Base-by-base conservation (phyloP, 2,797 vertebrate genomes). In the Typhlichthys eigenmanni region DNA sequence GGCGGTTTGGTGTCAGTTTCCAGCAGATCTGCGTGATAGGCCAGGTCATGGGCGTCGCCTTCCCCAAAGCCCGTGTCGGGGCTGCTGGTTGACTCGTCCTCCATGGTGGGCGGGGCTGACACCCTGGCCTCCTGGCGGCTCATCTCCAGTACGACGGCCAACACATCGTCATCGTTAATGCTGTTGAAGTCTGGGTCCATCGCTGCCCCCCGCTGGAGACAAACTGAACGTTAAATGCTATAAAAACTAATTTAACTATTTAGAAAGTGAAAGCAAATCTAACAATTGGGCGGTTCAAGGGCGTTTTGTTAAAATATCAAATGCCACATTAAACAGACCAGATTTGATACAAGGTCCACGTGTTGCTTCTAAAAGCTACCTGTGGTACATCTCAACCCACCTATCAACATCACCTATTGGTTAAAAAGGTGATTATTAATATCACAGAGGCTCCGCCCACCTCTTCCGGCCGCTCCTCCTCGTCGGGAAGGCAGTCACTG, bases 31-130 rank as follows among this genome's bases (percentile, higher is more conserved):
- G 90, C 70, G 76, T 92, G 94, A 77, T 95, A 94, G 0, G 93
- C 90, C 71, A 95, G 82, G 54, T 98, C 96, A n/a, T 94, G 95
- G 56, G 91, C 81, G 54, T 98, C 97, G 0, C 95, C 81, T 3
- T 98, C 97, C 50, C 95, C 96, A 80, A 97, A 98, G 45, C 98
- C 98, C 0, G 97, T 98, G 83, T 99, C 98, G 0, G 96, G 97
- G 74, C 97, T 99, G 92, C 94, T 98, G 60, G 93, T 95, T 0
- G 95, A 93, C 76, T 96, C 96, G 0, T 93, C 89, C 7, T 92
- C 90, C 64, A 74, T 1, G 0, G 92, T 78, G 53, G 87, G 75
- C 0, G 77, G 58, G 3, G 84, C 78, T 1, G 93, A 78, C 0
- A 92, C 87, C 11, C 91, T 92, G 0, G 91, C 80, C 75, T 98